Evolutionary conservation across 2,113 vertebrate genomes (phyloP).

Genomic region (Mastomys coucha): DNA sequence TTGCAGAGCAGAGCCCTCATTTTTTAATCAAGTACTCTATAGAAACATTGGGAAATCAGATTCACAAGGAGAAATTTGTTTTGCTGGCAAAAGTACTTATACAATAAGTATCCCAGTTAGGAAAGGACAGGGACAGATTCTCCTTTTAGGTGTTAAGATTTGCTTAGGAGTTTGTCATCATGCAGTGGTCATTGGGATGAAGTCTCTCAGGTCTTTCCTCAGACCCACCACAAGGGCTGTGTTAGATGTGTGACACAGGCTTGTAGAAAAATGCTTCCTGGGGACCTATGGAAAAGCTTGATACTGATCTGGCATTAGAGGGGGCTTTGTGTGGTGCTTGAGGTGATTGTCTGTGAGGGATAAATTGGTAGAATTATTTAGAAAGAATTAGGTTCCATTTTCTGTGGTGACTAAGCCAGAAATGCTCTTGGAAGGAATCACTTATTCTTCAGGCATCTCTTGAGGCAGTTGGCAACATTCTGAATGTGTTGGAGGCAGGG

Average conservation of each 20-base stretch:
- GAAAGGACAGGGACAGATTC: neutral
- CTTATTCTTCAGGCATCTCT: neutral
- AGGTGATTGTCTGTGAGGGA: conserved; percentile 33
- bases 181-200: neutral
- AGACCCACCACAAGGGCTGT: rapidly evolving
- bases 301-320: conserved; percentile 53
- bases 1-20: no score
- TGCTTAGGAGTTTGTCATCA: neutral
- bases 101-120: neutral
- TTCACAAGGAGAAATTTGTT: conserved; percentile 32
- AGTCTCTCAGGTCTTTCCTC: neutral
- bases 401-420: conserved; percentile 56
- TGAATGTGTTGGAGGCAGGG: neutral
- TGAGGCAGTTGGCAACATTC: neutral
- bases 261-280: neutral
- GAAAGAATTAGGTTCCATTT: conserved; percentile 50
- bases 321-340: neutral
- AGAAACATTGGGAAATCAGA: conserved; percentile 48
- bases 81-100: neutral
- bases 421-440: conserved; percentile 53
- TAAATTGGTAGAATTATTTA: conserved; percentile 19
- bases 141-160: neutral
- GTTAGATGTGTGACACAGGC: neutral
- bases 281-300: neutral
- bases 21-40: neutral